phyloP scores from a whole-genome alignment of 2,888 invertebrate genomes.

The Zaprionus bogoriensis region DNA sequence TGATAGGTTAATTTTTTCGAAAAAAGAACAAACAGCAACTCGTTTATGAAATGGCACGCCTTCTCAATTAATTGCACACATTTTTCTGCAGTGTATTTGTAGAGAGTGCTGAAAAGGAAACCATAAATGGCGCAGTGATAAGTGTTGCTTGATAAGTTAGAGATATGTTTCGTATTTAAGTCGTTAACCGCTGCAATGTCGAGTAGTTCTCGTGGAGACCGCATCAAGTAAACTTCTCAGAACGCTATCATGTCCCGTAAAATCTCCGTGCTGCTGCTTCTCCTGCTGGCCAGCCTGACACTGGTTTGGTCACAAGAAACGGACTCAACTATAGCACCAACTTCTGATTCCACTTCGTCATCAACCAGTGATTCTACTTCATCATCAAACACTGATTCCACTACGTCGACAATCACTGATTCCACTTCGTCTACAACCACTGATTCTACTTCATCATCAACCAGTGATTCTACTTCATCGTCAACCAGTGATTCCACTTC shows the following conservation, averaged over 20 bases:
- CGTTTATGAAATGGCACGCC: too few species aligned
- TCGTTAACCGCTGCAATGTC: too few species aligned
- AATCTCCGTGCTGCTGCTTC: slow-evolving; percentile 5
- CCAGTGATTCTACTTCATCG: not conserved
- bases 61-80: not conserved
- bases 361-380: not conserved
- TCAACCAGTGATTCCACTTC: not conserved
- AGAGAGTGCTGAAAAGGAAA: not conserved
- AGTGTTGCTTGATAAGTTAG: slow-evolving; percentile 5
- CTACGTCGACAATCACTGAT: not conserved
- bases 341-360: not conserved
- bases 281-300: slow-evolving; percentile 15
- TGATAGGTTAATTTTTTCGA: too few species aligned
- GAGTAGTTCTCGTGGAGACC: slow-evolving; percentile 17
- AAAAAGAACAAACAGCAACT: too few species aligned
- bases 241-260: slow-evolving; percentile 11
- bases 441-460: not conserved
- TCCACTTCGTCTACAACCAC: fast-evolving
- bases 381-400: not conserved
- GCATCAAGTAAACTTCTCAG: not conserved
- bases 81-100: slow-evolving; percentile 5
- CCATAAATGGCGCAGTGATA: slow-evolving; percentile 1
- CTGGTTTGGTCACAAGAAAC: slow-evolving; percentile 4
- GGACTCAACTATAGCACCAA: not conserved
- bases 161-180: slow-evolving; percentile 22